Evolutionary conservation across 2,888 invertebrate species (phyloP).

Genomic region (Ametastegia equiseti): DNA sequence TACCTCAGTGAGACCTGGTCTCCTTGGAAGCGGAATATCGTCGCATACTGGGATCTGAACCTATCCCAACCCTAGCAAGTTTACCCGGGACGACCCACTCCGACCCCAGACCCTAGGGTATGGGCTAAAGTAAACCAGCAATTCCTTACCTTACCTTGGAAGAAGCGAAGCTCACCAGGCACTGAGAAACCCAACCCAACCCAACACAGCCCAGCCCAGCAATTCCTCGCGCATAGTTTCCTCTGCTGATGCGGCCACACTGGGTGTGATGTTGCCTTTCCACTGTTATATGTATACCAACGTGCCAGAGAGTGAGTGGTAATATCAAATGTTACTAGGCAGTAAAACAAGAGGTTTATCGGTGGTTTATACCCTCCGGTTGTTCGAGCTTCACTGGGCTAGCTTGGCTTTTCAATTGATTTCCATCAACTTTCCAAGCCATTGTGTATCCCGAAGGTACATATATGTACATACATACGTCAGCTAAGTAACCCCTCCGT

Average conservation of each 20-base stretch:
- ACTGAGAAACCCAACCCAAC: no score
- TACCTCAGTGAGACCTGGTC: background rate
- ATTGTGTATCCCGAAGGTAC: no score
- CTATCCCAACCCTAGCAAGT: background rate
- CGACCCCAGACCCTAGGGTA: no score
- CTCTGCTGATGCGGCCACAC: background rate
- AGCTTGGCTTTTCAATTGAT: no score
- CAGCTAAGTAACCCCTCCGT: no score
- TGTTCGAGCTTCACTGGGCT: no score
- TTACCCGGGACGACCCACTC: background rate
- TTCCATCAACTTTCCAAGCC: no score
- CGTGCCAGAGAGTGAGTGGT: no score
- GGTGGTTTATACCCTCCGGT: background rate
- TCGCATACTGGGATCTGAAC: slow-evolving; percentile 31
- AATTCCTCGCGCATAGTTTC: slow-evolving; percentile 31
- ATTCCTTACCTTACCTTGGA: background rate
- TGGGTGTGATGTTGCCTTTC: background rate
- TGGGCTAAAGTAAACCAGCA: slow-evolving; percentile 12
- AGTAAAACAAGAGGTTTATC: slow-evolving; percentile 6
- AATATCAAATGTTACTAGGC: background rate
- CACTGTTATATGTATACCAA: no score
- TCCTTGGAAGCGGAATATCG: background rate
- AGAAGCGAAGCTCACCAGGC: background rate
- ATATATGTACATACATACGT: no score
- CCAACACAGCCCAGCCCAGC: background rate